Conservation (phyloP, 2,888 invertebrate species). For the Alsophila aescularia region DNA sequence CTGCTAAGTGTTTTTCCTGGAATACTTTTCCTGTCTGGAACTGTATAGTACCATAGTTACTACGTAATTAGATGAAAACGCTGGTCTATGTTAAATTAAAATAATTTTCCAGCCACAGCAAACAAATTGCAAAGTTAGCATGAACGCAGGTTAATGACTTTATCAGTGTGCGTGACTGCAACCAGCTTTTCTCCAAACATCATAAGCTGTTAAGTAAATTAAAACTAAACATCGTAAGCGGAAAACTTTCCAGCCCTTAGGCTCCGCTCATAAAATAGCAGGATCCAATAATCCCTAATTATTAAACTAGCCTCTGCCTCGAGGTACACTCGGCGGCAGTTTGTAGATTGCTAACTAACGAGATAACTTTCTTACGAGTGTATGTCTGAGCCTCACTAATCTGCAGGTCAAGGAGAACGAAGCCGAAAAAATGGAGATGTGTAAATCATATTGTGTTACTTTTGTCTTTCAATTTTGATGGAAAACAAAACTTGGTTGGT, state of each 20-base stretch:
- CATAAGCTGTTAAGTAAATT: conserved; percentile 5
- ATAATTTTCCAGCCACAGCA: too few relatives aligned
- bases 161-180: background rate
- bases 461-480: too few relatives aligned
- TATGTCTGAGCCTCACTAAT: conserved; percentile 59
- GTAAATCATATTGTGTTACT: too few relatives aligned
- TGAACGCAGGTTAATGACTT: background rate
- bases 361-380: conserved; percentile 73
- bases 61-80: too few relatives aligned
- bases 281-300: conserved; percentile 67
- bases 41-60: too few relatives aligned
- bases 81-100: too few relatives aligned
- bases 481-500: too few relatives aligned
- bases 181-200: background rate
- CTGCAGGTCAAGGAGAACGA: conserved; percentile 39
- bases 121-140: too few relatives aligned
- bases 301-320: conserved; percentile 52
- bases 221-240: conserved; percentile 14
- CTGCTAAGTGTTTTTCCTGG: too few relatives aligned
- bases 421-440: conserved; percentile 18
- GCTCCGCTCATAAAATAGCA: conserved; percentile 53
- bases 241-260: conserved; percentile 25
- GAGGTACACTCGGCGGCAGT: conserved; percentile 49
- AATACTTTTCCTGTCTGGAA: too few relatives aligned
- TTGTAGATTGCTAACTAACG: conserved; percentile 70